Percentiles rank a stretch among this genome's conserved stretches.
Conservation (phyloP, 35 echinoderm and acorn worm species). For the Strongylocentrotus purpuratus region DNA sequence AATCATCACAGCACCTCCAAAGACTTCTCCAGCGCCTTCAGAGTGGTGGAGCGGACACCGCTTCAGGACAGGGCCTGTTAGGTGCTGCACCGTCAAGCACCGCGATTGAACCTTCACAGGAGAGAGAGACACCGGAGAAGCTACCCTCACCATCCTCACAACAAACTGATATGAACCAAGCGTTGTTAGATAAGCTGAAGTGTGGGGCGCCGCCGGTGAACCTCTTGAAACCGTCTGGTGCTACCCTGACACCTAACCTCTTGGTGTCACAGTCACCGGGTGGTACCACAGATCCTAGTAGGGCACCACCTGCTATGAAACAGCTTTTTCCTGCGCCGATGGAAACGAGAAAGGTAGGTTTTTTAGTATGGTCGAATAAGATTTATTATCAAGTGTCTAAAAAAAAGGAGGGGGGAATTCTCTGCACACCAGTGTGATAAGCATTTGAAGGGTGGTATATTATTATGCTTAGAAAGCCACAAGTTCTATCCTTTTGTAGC, state of each 20-base stretch:
- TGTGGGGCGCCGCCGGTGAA: neutral
- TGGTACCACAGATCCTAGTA: neutral
- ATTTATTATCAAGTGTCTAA: too few species aligned
- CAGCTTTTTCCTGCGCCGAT: constrained; percentile 13
- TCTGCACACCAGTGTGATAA: too few species aligned
- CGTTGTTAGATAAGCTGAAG: constrained; percentile 37
- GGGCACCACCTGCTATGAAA: constrained; percentile 39
- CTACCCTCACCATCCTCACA: neutral
- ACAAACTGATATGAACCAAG: constrained; percentile 38
- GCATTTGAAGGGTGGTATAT: too few species aligned
- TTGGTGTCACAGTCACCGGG: neutral
- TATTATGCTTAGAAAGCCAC: too few species aligned
- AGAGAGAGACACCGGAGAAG: constrained; percentile 28
- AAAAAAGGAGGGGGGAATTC: too few species aligned
- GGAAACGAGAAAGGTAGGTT: constrained; percentile 20
- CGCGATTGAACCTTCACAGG: neutral
- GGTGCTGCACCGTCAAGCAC: neutral
- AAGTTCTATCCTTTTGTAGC: too few species aligned
- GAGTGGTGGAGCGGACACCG: neutral
- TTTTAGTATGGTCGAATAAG: too few species aligned
- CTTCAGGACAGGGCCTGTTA: neutral
- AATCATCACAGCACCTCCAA: constrained; percentile 39
- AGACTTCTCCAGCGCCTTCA: constrained; percentile 22
- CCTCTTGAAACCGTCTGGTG: neutral
- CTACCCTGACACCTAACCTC: constrained; percentile 33